Evolutionary conservation across 2,113 vertebrate species (phyloP).

Genomic region (Orientallactaga bullata): DNA sequence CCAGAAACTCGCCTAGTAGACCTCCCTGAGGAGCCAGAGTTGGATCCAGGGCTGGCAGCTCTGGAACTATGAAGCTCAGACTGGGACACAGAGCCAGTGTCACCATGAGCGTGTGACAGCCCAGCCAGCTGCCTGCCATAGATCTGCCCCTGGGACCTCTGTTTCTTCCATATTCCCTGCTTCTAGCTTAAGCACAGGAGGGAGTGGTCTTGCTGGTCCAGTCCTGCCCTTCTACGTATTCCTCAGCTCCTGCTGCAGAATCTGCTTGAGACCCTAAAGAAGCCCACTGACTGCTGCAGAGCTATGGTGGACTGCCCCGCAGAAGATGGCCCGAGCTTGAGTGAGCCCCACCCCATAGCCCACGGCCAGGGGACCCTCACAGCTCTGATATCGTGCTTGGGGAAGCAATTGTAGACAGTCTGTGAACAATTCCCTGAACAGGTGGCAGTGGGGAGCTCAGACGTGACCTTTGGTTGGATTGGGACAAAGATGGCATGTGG

Average conservation of each 20-base stretch:
- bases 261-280: neutral
- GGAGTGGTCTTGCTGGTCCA: neutral
- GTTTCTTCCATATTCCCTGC: neutral
- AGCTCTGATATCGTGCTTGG: no score
- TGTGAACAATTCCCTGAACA: neutral
- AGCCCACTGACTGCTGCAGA: neutral
- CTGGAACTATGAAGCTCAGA: neutral
- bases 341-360: neutral
- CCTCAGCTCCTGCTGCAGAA: neutral
- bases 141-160: neutral
- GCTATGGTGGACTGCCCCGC: no score
- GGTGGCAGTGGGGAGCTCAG: neutral
- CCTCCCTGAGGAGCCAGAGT: accelerated
- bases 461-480: no score
- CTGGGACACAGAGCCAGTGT: neutral
- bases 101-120: neutral
- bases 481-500: neutral
- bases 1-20: neutral
- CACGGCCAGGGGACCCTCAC: neutral
- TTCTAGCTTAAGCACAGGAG: neutral
- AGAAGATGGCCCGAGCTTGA: no score
- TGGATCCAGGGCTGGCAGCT: neutral
- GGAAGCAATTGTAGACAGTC: neutral
- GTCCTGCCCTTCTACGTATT: no score
- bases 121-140: neutral